Evolutionary conservation across 2,888 invertebrate genomes (phyloP), one percentile per base, ranked within the genome.

Genomic region (Andrena camellia): DNA sequence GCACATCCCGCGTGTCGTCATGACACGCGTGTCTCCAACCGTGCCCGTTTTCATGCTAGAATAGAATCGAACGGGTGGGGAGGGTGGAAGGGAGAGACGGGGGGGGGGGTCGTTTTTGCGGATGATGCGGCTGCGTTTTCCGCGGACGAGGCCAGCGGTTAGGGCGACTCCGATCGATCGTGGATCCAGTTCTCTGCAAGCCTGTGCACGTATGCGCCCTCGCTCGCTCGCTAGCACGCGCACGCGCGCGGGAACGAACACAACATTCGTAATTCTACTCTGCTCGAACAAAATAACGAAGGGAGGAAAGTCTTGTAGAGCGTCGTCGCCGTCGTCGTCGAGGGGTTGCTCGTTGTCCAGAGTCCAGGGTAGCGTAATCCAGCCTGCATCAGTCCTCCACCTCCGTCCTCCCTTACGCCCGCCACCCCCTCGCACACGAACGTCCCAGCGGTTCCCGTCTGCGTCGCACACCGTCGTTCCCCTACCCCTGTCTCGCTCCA

Each of bases 301-400:
- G 20, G 60, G 33, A 31, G 60, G n/a, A 71, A 59, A 33, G 69
- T 76, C 70, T 76, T 54, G 71, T 35, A 54, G 60, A 59, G 69
- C 81, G 67, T 71, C 81, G 63, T 57, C 73, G 62, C 62, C 80
- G 71, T 76, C 71, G 70, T 80, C 75, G 76, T 70, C 79, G 77
- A 66, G 82, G 78, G 89, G 87, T 79, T 85, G 88, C 86, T 80
- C 83, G 86, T 76, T 66, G 77, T 75, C 72, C 85, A 73, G 69
- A 85, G 86, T 85, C 87, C 87, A 88, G 89, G 89, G 82, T 90
- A 89, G 87, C 86, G 88, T 92, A 90, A 91, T 91, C 91, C 91
- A 82, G 87, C 86, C 89, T 86, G 88, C 83, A 87, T 86, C 87
- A 64, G 84, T 74, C 67, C 62, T 57, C 8, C 69, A 59, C 66